These are phyloP conservation scores for Cactoblastis cactorum DNA, from an alignment of 2,888 invertebrate genomes.

Conservation along the genomic window DNA sequence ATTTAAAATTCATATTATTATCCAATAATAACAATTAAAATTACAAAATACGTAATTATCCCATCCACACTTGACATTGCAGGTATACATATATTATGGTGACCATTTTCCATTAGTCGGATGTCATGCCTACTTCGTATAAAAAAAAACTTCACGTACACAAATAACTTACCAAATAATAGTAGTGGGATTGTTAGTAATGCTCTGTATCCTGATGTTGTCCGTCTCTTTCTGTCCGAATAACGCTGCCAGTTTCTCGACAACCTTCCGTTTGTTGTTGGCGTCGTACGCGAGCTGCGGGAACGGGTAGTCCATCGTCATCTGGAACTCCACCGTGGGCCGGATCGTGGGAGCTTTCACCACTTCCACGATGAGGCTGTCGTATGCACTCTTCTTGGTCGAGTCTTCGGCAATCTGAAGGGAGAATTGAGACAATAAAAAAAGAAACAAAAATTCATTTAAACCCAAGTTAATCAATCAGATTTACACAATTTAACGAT, in stretches of 20 bases:
- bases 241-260: conserved; percentile 87
- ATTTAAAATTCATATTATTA: too few relatives aligned
- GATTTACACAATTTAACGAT: too few relatives aligned
- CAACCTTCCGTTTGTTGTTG: conserved; percentile 86
- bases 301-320: conserved; percentile 85
- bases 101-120: too few relatives aligned
- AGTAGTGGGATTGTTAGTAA: conserved; percentile 83
- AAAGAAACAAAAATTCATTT: too few relatives aligned
- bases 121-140: too few relatives aligned
- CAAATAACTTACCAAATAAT: conserved; percentile 82
- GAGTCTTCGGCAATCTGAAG: conserved; percentile 84
- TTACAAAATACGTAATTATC: too few relatives aligned
- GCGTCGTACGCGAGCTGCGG: conserved; percentile 85
- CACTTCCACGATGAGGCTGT: conserved; percentile 88
- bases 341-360: conserved; percentile 80
- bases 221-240: conserved; percentile 87
- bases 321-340: conserved; percentile 89
- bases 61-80: too few relatives aligned
- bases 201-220: conserved; percentile 86
- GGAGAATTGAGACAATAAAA: too few relatives aligned
- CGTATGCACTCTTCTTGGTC: conserved; percentile 86
- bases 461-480: neutral
- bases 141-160: too few relatives aligned
- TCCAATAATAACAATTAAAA: too few relatives aligned
- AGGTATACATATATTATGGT: too few relatives aligned